Evolutionary conservation across 2,888 invertebrate species (phyloP), one percentile per base, ranked within the genome.

Genomic region (Trissoscelio sp.): DNA sequence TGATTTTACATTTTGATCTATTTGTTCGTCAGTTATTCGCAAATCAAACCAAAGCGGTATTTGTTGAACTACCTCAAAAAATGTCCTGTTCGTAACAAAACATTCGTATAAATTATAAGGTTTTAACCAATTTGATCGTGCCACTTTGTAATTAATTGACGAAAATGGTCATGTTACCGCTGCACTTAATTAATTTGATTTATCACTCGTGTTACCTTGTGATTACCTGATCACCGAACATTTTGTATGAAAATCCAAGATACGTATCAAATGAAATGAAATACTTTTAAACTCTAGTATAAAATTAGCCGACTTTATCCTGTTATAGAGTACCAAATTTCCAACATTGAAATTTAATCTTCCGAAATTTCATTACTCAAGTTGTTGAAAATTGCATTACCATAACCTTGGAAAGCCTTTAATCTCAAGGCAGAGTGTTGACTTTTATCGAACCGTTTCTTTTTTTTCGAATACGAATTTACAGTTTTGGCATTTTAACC

Each of bases 21-120:
- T n/a, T 53, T 53, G 31, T 31, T 53, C 53, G 53, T 53, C 53
- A 53, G 31, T 53, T 53, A 53, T 53, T 53, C 53, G 51, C 12
- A 24, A 24, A 53, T n/a, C 22, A 1, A 24, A 51, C 24, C n/a
- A 51, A 51, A 51, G 24, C n/a, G 48, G 48, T 51, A 51, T 51
- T 51, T 51, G 22, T 51, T 51, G n/a, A n/a, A 51, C 48, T 14
- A 42, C 12, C 4, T 42, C 14, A 2, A 2, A 42, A 0, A 42
- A 42, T 3, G 6, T 31, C 9, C 31, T 7, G 4, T 7, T 31
- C 6, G 1, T 7, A 6, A 0, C 31, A 3, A 7, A 37, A 37
- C 9, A 37, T 6, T 37, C n/a, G 37, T 37, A 37, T 1, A 11
- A 37, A 37, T 37, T n/a, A n/a, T 37, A 37, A 7, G 37, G n/a